Conservation (phyloP, 2,888 invertebrate species). For the Stegophylla sp. region DNA sequence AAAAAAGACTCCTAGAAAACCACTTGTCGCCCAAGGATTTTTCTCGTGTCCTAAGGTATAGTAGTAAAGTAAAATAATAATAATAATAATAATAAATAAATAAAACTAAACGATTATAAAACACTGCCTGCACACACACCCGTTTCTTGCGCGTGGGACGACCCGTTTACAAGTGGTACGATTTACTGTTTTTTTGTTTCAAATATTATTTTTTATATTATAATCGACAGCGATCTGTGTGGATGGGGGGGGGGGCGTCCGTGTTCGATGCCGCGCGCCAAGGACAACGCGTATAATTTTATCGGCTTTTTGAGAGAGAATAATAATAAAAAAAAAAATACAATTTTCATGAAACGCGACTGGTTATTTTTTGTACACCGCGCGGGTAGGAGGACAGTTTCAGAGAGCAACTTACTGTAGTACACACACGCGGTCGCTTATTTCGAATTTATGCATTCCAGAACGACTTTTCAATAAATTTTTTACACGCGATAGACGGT, state of each 20-base stretch:
- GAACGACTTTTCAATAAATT: neutral
- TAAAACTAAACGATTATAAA: neutral
- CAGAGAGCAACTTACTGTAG: slow-evolving; percentile 5
- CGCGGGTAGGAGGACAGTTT: neutral
- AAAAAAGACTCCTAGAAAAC: neutral
- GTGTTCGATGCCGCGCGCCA: slow-evolving; percentile 30
- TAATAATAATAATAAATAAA: neutral
- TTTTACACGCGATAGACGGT: slow-evolving; percentile 6
- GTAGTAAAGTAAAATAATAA: neutral
- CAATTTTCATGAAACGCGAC: neutral
- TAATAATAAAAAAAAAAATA: slow-evolving; percentile 6
- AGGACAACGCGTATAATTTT: slow-evolving; percentile 30
- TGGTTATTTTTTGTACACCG: neutral
- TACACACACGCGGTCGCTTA: no score
- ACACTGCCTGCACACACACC: slow-evolving; percentile 9
- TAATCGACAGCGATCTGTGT: slow-evolving; percentile 52
- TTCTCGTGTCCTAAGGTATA: slow-evolving; percentile 11
- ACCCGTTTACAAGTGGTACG: slow-evolving; percentile 35
- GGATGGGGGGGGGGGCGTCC: no score
- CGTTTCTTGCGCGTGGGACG: slow-evolving; percentile 44
- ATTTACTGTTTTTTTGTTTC: slow-evolving; percentile 44
- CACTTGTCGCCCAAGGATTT: slow-evolving; percentile 51
- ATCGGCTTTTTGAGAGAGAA: slow-evolving; percentile 19
- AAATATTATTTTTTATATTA: slow-evolving; percentile 42
- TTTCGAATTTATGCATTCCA: slow-evolving; percentile 12